Percentiles rank a stretch among this genome's conserved stretches.
Evolutionary conservation across 2,888 invertebrate species (phyloP).

Genomic region (Hipparchia semele): DNA sequence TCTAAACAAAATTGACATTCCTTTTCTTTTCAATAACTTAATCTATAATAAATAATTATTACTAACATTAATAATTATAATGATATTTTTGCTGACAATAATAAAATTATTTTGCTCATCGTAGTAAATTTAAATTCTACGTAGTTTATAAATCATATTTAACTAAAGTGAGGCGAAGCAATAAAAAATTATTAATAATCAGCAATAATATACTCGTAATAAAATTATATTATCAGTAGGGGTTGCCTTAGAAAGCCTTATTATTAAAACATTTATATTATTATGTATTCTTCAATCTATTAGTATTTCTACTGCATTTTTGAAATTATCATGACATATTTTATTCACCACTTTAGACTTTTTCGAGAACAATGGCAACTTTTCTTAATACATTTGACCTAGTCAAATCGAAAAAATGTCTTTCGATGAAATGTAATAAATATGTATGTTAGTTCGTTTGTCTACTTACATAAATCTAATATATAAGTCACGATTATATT

Average conservation of each 20-base stretch:
- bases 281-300: not conserved
- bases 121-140: not conserved
- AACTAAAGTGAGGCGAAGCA: not conserved
- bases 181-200: not conserved
- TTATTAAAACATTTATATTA: constrained; percentile 2
- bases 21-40: not conserved
- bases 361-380: too few species aligned
- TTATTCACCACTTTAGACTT: constrained; percentile 1
- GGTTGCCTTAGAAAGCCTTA: constrained; percentile 14
- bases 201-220: not conserved
- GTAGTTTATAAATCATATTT: not conserved
- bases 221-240: not conserved
- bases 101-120: constrained; percentile 3
- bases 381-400: too few species aligned
- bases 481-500: too few species aligned
- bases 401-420: too few species aligned
- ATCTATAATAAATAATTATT: not conserved
- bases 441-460: too few species aligned
- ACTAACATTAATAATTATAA: not conserved
- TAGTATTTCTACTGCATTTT: constrained; percentile 8
- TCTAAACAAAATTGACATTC: not conserved
- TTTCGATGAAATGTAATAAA: too few species aligned
- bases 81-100: not conserved
- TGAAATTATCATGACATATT: not conserved
- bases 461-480: too few species aligned